Percentiles rank a stretch among this genome's conserved stretches.
Evolutionary conservation across 2,797 vertebrate genomes (phyloP).

Genomic region (Cirrhinus molitorella): DNA sequence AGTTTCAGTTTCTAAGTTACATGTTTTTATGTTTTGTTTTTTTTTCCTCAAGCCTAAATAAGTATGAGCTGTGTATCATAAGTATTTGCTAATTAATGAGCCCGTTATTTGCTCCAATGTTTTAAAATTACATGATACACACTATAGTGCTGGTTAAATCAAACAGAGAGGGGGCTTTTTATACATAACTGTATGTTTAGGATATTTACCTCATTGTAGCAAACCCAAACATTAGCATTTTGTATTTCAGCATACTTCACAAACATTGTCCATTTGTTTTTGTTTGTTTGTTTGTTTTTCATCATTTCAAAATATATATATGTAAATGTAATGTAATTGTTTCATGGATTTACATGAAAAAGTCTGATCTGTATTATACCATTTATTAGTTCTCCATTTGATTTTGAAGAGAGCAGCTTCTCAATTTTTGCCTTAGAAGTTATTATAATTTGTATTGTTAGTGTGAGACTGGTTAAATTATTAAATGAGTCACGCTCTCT

Average conservation of each 20-base stretch:
- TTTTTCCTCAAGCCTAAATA: background rate
- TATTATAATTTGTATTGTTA: background rate
- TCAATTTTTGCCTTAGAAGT: background rate
- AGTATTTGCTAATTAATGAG: background rate
- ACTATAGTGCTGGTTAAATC: no score
- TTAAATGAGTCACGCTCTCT: background rate
- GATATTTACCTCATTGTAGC: background rate
- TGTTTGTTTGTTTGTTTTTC: no score
- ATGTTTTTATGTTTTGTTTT: background rate
- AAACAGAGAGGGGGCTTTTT: background rate
- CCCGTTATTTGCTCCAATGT: background rate
- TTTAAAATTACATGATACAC: background rate
- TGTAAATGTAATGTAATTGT: no score
- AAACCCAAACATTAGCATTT: constrained; percentile 1
- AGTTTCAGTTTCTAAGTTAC: background rate
- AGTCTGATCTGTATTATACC: background rate
- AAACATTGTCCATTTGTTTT: background rate
- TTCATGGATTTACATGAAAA: background rate
- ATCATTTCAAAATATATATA: no score
- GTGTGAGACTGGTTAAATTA: background rate
- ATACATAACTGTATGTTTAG: background rate
- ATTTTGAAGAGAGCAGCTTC: background rate
- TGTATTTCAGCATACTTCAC: background rate
- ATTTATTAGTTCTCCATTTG: background rate
- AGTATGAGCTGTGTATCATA: no score